A percentile compares a stretch with the other conserved stretches of the same genome.
phyloP scores from a whole-genome alignment of 2,113 vertebrate species.

The Perca fluviatilis region DNA sequence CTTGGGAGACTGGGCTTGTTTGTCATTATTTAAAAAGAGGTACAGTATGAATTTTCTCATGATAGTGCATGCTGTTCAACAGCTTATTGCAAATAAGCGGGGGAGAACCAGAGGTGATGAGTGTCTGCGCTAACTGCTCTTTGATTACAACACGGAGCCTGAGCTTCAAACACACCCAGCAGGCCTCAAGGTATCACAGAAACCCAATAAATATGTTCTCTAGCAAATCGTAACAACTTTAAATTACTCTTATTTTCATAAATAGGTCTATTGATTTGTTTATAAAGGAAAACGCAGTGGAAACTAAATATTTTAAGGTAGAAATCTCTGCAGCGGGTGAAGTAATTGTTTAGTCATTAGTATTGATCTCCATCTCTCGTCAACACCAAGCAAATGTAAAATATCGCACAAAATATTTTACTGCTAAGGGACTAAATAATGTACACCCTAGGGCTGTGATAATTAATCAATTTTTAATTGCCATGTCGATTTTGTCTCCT shows the following conservation, averaged over 20 bases:
- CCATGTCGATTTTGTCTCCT: no score
- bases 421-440: no score
- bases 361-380: background rate
- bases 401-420: background rate
- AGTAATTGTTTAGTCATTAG: background rate
- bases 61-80: background rate
- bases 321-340: background rate
- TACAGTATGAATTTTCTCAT: background rate
- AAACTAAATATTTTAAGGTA: background rate
- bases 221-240: no score
- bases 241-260: background rate
- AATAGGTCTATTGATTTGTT: background rate
- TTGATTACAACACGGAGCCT: slow-evolving; percentile 10
- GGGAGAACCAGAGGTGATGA: background rate
- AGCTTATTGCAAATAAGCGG: background rate
- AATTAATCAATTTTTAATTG: no score
- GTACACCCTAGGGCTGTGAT: background rate
- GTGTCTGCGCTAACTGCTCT: background rate
- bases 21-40: background rate
- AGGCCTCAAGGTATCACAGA: background rate
- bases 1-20: background rate
- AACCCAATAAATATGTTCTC: no score
- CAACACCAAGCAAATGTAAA: no score
- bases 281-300: background rate
- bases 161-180: background rate